Conservation (phyloP, 2,888 invertebrate species). For the Drosophila falleni region DNA sequence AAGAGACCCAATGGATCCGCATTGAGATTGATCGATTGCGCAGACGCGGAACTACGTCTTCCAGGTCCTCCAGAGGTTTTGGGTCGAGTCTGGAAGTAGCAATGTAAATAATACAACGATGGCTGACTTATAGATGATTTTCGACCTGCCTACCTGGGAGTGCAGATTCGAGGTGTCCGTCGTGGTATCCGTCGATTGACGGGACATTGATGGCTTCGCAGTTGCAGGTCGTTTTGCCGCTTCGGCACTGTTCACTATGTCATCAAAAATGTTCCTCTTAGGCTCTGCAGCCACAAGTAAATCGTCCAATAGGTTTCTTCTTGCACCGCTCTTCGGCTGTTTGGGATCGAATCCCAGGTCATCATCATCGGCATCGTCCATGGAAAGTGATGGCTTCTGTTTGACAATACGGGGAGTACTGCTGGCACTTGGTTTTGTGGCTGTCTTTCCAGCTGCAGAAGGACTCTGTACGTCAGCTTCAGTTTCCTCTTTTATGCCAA, state of each 20-base stretch:
- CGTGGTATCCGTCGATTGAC: conserved; percentile 85
- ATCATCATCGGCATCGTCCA: conserved; percentile 76
- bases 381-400: conserved; percentile 66
- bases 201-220: conserved; percentile 78
- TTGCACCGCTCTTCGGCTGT: conserved; percentile 79
- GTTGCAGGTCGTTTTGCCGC: conserved; percentile 70
- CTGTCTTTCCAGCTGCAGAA: conserved; percentile 11
- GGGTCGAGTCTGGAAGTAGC: conserved; percentile 70
- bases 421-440: conserved; percentile 32
- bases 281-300: conserved; percentile 55
- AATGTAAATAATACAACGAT: background rate
- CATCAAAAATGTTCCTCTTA: conserved; percentile 84
- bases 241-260: conserved; percentile 76
- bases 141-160: conserved; percentile 40
- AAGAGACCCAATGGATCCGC: conserved; percentile 78
- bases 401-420: conserved; percentile 74
- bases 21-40: conserved; percentile 66
- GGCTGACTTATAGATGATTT: background rate
- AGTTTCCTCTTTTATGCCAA: conserved; percentile 83
- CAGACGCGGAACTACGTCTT: conserved; percentile 76
- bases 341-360: conserved; percentile 85
- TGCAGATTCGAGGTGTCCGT: conserved; percentile 81
- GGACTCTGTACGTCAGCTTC: conserved; percentile 57
- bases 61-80: conserved; percentile 83
- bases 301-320: conserved; percentile 60